These are phyloP conservation scores for Gisinianus flammeolus DNA, from an alignment of 2,888 invertebrate genomes.

Conservation along the genomic window DNA sequence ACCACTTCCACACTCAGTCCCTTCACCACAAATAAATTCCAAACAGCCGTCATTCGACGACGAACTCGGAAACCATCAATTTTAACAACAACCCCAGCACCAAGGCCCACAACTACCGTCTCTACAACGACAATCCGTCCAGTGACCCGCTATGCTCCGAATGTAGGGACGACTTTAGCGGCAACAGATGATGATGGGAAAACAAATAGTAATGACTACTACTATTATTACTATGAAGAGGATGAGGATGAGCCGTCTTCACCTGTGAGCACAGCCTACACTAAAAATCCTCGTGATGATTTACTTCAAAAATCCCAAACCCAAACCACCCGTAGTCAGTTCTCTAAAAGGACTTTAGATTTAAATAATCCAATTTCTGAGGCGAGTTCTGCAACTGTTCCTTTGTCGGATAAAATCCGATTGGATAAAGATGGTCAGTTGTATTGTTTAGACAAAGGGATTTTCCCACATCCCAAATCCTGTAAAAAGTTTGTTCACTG, in stretches of 20 bases:
- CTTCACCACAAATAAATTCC: constrained; percentile 28
- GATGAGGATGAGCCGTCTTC: constrained; percentile 74
- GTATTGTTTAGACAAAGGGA: constrained; percentile 86
- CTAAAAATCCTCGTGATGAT: constrained; percentile 6
- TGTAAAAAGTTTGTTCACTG: constrained; percentile 92
- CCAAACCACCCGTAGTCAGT: constrained; percentile 39
- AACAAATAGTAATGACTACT: constrained; percentile 41
- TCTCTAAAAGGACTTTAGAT: constrained; percentile 51
- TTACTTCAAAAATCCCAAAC: constrained; percentile 17
- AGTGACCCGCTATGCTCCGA: constrained; percentile 35
- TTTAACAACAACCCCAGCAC: constrained; percentile 29
- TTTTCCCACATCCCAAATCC: constrained; percentile 87
- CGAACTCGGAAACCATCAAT: constrained; percentile 37
- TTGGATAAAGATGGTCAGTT: constrained; percentile 73
- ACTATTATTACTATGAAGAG: constrained; percentile 62
- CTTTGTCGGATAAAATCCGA: constrained; percentile 64
- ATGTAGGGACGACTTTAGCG: background rate
- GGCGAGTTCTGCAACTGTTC: constrained; percentile 48
- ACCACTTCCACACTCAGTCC: constrained; percentile 40
- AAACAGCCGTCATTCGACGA: constrained; percentile 44
- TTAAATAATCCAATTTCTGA: background rate
- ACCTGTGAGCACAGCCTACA: background rate
- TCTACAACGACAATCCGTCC: constrained; percentile 46
- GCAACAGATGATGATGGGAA: constrained; percentile 44
- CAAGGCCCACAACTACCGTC: constrained; percentile 38